Percentiles rank a stretch among this genome's conserved stretches.
Evolutionary conservation across 2,797 vertebrate genomes (phyloP).

Genomic region (Carcharodon carcharias): DNA sequence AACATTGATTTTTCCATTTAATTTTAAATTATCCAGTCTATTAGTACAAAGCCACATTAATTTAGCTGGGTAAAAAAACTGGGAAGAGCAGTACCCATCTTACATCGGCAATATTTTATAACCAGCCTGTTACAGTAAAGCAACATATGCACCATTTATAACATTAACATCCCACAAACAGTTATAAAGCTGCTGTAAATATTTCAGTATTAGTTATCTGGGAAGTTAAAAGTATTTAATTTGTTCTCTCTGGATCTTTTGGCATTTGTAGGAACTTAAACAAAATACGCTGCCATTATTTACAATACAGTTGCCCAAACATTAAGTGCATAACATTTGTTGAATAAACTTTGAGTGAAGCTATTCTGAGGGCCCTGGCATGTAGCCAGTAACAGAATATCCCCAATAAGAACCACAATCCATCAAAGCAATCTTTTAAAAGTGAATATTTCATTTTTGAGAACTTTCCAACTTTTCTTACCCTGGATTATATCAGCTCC

Average conservation of each 20-base stretch:
- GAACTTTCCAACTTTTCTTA: background rate
- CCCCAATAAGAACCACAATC: background rate
- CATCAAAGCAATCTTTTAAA: background rate
- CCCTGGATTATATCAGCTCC: background rate
- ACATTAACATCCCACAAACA: background rate
- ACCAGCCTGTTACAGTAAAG: background rate
- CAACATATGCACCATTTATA: background rate
- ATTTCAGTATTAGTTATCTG: background rate
- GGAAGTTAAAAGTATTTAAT: background rate
- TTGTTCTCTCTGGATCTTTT: background rate
- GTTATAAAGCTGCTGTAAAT: background rate
- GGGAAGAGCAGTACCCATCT: background rate
- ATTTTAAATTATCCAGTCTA: conserved; percentile 45
- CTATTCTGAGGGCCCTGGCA: background rate
- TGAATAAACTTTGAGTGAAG: background rate
- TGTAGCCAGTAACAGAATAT: background rate
- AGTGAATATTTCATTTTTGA: background rate
- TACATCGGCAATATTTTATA: background rate
- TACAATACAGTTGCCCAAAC: background rate
- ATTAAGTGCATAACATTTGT: background rate
- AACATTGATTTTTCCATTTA: conserved; percentile 64
- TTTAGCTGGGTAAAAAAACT: background rate
- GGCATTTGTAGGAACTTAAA: background rate
- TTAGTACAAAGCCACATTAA: background rate
- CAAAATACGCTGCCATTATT: background rate